Conservation (phyloP, 2,113 vertebrate species). For the Tupaia chinensis region DNA sequence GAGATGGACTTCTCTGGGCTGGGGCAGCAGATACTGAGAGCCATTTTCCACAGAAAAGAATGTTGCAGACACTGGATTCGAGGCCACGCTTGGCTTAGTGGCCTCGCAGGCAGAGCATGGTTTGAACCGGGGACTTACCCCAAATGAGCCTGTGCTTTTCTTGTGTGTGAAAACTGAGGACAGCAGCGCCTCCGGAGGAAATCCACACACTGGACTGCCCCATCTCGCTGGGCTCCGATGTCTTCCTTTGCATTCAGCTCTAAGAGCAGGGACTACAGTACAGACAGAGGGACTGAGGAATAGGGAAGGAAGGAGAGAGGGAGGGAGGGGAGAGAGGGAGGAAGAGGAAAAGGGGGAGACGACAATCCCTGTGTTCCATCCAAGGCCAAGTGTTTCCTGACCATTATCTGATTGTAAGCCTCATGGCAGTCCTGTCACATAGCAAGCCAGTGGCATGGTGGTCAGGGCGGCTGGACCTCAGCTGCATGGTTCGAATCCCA, state of each 20-base stretch:
- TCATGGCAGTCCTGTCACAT: too few relatives aligned
- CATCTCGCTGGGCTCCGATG: not conserved
- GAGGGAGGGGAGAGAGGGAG: too few relatives aligned
- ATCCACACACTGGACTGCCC: not conserved
- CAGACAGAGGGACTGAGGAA: not conserved
- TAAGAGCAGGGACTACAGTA: not conserved
- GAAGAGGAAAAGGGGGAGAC: not conserved
- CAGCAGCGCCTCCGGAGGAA: not conserved
- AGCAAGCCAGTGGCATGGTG: too few relatives aligned
- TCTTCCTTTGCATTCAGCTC: conserved; percentile 34
- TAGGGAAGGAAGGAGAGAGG: too few relatives aligned
- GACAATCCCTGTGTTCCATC: not conserved
- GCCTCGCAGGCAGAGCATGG: not conserved
- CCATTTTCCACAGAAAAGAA: conserved; percentile 34
- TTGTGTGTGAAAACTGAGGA: not conserved
- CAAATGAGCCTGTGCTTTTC: conserved; percentile 7
- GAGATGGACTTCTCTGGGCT: not conserved
- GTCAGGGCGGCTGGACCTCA: too few relatives aligned
- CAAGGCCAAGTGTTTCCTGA: too few relatives aligned
- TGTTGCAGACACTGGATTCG: not conserved
- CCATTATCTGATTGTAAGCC: too few relatives aligned
- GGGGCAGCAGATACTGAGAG: not conserved
- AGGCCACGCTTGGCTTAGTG: not conserved
- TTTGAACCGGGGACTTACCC: not conserved
- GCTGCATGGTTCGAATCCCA: too few relatives aligned